These are phyloP conservation scores for Heterotis niloticus DNA, from an alignment of 2,113 vertebrate species.

Conservation along the genomic window DNA sequence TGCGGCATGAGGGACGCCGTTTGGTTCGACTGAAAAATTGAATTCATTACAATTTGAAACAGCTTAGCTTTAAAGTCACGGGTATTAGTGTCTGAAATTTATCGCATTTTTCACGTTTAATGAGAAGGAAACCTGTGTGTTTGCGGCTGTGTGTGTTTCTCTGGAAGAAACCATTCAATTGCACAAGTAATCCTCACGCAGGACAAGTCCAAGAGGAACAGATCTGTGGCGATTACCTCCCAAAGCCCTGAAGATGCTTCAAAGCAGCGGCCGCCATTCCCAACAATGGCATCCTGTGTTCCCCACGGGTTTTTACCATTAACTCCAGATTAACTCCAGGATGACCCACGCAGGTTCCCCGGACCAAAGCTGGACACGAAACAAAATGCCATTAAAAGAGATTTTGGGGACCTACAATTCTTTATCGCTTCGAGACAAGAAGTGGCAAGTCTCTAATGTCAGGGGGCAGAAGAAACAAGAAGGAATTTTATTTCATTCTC, in stretches of 20 bases:
- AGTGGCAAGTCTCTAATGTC: conserved; percentile 31
- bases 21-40: conserved; percentile 36
- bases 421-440: conserved; percentile 36
- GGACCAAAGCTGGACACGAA: conserved; percentile 27
- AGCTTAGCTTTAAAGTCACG: background rate
- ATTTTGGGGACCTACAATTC: conserved; percentile 38
- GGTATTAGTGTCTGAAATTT: conserved; percentile 17
- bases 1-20: background rate
- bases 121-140: conserved; percentile 12
- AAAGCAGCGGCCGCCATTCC: conserved; percentile 39
- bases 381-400: conserved; percentile 24
- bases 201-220: conserved; percentile 48
- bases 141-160: conserved; percentile 22
- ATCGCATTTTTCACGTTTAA: conserved; percentile 35
- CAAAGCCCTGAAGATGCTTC: conserved; percentile 34
- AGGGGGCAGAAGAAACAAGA: conserved; percentile 17
- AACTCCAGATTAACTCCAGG: conserved; percentile 50
- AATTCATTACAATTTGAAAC: conserved; percentile 26
- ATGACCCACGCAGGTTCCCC: conserved; percentile 20
- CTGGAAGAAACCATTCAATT: conserved; percentile 40
- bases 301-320: conserved; percentile 42
- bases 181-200: conserved; percentile 40
- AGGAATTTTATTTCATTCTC: background rate
- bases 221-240: conserved; percentile 52
- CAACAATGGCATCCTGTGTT: conserved; percentile 44